Evolutionary conservation across 2,888 invertebrate genomes (phyloP).

Genomic region (Onchidella celtica): DNA sequence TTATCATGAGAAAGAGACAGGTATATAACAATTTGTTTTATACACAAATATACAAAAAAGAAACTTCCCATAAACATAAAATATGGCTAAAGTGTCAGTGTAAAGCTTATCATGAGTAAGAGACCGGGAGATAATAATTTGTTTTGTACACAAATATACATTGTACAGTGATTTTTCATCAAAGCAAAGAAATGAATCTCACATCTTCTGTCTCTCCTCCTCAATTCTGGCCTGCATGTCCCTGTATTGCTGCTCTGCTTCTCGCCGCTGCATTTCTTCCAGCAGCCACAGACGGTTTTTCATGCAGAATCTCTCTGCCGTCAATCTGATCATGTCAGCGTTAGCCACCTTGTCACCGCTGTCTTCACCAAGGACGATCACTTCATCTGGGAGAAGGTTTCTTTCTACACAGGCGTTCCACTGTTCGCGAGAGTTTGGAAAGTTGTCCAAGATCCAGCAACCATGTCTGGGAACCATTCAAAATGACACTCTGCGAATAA

Average conservation of each 20-base stretch:
- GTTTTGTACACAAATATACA: too few species aligned
- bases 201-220: constrained; percentile 46
- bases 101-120: too few species aligned
- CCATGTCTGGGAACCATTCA: constrained; percentile 69
- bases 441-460: constrained; percentile 80
- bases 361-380: constrained; percentile 75
- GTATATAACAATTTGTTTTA: too few species aligned
- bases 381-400: constrained; percentile 76
- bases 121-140: too few species aligned
- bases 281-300: constrained; percentile 25
- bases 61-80: too few species aligned
- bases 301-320: constrained; percentile 26
- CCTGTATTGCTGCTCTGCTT: constrained; percentile 34
- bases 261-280: constrained; percentile 32
- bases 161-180: too few species aligned
- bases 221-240: constrained; percentile 39
- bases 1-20: too few species aligned
- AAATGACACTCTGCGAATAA: too few species aligned
- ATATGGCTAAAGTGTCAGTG: too few species aligned
- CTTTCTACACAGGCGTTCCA: constrained; percentile 78
- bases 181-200: background rate
- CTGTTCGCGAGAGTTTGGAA: constrained; percentile 77
- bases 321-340: background rate
- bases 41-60: too few species aligned
- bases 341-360: constrained; percentile 57